phyloP scores from a whole-genome alignment of 2,113 vertebrate genomes.

The Gorsachius goisagi region DNA sequence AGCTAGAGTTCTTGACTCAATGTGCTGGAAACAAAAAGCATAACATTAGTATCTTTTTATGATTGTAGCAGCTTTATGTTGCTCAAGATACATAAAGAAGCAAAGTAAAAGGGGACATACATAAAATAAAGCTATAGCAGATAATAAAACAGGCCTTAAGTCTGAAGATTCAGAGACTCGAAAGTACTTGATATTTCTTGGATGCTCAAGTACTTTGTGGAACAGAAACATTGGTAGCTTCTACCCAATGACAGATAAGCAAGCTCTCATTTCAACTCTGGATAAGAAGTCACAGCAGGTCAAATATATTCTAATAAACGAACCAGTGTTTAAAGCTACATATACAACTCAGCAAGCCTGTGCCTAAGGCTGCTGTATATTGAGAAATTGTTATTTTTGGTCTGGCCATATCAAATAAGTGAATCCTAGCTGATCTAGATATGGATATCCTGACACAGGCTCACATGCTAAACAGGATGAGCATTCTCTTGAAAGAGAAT shows the following conservation, averaged over 20 bases:
- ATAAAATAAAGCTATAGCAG: background rate
- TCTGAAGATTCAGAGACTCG: background rate
- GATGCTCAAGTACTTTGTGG: background rate
- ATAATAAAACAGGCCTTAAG: background rate
- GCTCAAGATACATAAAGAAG: background rate
- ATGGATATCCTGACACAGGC: background rate
- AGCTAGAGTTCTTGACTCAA: constrained; percentile 86
- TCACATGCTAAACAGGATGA: background rate
- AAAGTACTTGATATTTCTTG: background rate
- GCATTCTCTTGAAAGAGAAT: background rate
- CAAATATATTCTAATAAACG: background rate
- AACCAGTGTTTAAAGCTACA: background rate
- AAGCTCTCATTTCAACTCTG: background rate
- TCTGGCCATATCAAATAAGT: background rate
- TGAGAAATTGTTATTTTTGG: background rate
- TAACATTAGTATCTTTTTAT: background rate
- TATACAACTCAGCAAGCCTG: background rate
- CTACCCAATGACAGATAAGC: background rate
- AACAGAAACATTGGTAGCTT: background rate
- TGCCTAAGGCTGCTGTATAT: background rate
- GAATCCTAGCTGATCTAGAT: background rate
- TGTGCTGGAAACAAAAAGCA: constrained; percentile 69
- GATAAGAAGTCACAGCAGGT: background rate
- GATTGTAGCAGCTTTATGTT: background rate
- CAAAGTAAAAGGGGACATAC: background rate